Evolutionary conservation across 2,888 invertebrate genomes (phyloP), one percentile per base, ranked within the genome.

Genomic region (Peribatodes rhomboidaria): DNA sequence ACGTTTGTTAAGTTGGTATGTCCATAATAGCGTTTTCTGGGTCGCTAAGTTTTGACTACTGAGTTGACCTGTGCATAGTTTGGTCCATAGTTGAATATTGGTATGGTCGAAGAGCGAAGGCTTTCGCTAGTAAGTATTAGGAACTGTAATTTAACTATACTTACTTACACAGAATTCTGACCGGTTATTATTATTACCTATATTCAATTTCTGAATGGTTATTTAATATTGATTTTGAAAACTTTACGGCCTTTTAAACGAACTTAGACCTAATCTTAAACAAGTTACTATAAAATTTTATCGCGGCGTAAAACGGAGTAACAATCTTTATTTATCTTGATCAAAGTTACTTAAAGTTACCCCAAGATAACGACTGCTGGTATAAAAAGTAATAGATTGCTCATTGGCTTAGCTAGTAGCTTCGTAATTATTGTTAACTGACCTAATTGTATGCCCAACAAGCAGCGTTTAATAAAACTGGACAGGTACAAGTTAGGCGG

Each of bases 371-470:
- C 11, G 33, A 18, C 18, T 50, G 35, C 37, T 35, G n/a, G 35
- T 41, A 41, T 53, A 53, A 53, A 53, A 53, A 53, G 39, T 53
- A 53, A 53, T 53, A 41, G 42, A 37, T 35, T 35, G 62, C 37
- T 50, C 20, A 39, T 13, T 58, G 37, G 49, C 18, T 37, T 41
- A 27, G 53, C 22, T 27, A 14, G 39, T 53, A 22, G 53, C 20
- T 39, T 6, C 6, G 39, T 53, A 53, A 41, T 41, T 53, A 41
- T 41, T 53, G 22, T 53, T 53, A 41, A n/a, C n/a, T n/a, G n/a
- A 41, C 53, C 10, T 41, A 41, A 53, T 41, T 41, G 27, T 39
- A 53, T 39, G 20, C 35, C n/a, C 20, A 35, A n/a, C n/a, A 14
- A 41, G 35, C 20, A 20, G 13, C 16, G 20, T 44, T 4, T 49